These are phyloP conservation scores for Rousettus leschenaultii DNA, from an alignment of 2,113 vertebrate genomes.

Conservation along the genomic window DNA sequence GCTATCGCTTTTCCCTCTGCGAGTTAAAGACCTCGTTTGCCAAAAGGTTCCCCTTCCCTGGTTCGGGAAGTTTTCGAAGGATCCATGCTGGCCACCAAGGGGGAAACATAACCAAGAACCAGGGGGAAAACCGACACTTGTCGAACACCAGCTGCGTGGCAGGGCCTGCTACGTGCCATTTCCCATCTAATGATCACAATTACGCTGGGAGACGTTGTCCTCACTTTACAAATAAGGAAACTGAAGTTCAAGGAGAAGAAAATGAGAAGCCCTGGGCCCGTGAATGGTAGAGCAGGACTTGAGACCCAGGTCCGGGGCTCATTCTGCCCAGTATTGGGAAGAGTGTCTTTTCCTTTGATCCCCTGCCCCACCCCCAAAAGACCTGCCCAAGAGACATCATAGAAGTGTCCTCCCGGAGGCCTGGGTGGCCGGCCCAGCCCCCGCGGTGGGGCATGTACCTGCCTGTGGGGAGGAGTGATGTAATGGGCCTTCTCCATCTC, in stretches of 20 bases:
- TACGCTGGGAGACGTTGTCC: neutral
- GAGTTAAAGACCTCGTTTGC: neutral
- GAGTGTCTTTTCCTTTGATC: neutral
- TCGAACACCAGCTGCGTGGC: neutral
- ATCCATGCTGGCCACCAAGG: neutral
- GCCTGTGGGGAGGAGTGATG: constrained; percentile 54
- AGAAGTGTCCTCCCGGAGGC: constrained; percentile 35
- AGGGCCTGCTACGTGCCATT: neutral
- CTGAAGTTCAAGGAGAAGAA: neutral
- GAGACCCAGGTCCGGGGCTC: neutral
- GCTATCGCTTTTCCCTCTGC: neutral
- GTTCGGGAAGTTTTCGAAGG: neutral
- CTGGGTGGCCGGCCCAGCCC: constrained; percentile 50
- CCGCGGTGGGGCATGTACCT: constrained; percentile 48
- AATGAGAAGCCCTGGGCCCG: neutral
- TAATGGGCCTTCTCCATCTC: constrained; percentile 56
- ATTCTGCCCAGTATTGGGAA: neutral
- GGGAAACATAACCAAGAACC: neutral
- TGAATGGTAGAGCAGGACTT: neutral
- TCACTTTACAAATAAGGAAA: neutral
- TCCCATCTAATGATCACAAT: neutral
- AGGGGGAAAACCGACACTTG: neutral
- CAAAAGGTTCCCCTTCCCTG: neutral
- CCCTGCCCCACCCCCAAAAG: neutral
- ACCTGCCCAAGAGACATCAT: constrained; percentile 42